These are phyloP conservation scores for Benitochromis conjunctus DNA, from an alignment of 2,113 vertebrate genomes.

Conservation along the genomic window DNA sequence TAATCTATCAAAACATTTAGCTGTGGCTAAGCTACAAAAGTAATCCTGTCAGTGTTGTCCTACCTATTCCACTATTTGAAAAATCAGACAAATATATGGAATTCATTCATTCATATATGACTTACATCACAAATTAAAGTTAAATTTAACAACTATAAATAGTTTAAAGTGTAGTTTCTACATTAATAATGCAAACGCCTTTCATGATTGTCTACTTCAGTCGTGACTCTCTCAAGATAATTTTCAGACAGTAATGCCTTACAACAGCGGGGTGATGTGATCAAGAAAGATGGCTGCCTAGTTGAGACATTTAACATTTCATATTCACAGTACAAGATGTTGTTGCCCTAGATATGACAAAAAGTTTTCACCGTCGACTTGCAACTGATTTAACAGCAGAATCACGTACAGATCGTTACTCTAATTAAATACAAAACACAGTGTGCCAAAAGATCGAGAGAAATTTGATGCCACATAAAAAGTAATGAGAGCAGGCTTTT, in stretches of 20 bases:
- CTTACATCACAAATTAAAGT: not conserved
- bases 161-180: not conserved
- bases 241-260: constrained; percentile 12
- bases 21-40: not conserved
- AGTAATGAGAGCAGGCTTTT: not conserved
- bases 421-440: not conserved
- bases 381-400: not conserved
- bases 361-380: constrained; percentile 21
- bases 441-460: not conserved
- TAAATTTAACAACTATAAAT: not conserved
- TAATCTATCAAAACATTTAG: not conserved
- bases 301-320: constrained; percentile 35
- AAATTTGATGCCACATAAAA: not conserved
- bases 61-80: not conserved
- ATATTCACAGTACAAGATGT: constrained; percentile 22
- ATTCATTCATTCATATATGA: not conserved
- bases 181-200: not conserved
- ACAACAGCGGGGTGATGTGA: constrained; percentile 20
- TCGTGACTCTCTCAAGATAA: not conserved
- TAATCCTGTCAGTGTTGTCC: not conserved
- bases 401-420: not conserved
- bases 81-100: not conserved
- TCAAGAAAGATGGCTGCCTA: constrained; percentile 35
- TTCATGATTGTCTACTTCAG: not conserved
- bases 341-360: constrained; percentile 53